These are phyloP conservation scores for Drosophila fuyamai DNA, from an alignment of 1,140 invertebrate species.

Conservation along the genomic window DNA sequence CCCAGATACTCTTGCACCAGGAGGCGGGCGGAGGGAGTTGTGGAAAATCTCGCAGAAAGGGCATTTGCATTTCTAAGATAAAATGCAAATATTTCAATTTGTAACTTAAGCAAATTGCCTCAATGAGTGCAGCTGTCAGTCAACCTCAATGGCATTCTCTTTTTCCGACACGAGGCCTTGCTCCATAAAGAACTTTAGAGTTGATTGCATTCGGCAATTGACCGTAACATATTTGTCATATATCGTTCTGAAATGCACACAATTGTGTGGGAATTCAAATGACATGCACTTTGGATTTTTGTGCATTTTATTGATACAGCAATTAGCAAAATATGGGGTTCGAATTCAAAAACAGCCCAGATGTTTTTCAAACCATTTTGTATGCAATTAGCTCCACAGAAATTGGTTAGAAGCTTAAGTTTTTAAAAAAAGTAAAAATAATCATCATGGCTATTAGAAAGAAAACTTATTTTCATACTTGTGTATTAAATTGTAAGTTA, in stretches of 20 bases:
- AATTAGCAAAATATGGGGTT: constrained; percentile 44
- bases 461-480: too few species aligned
- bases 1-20: constrained; percentile 43
- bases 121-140: constrained; percentile 83
- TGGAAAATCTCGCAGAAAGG: constrained; percentile 32
- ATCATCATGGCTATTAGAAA: too few species aligned
- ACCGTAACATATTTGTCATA: constrained; percentile 40
- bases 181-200: constrained; percentile 58
- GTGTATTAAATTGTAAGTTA: not conserved
- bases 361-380: not conserved
- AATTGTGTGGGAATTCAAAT: not conserved
- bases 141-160: constrained; percentile 40
- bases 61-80: constrained; percentile 83
- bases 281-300: constrained; percentile 33
- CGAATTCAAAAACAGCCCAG: not conserved
- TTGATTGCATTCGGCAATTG: constrained; percentile 74
- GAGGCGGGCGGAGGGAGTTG: not conserved
- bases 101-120: constrained; percentile 84
- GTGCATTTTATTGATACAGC: constrained; percentile 46
- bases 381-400: not conserved
- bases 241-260: constrained; percentile 18
- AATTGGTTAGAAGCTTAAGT: not conserved
- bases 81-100: constrained; percentile 84
- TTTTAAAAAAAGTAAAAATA: too few species aligned
- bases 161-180: constrained; percentile 17